Conservation (phyloP, 2,797 vertebrate species). For the Galagoides demidoff region DNA sequence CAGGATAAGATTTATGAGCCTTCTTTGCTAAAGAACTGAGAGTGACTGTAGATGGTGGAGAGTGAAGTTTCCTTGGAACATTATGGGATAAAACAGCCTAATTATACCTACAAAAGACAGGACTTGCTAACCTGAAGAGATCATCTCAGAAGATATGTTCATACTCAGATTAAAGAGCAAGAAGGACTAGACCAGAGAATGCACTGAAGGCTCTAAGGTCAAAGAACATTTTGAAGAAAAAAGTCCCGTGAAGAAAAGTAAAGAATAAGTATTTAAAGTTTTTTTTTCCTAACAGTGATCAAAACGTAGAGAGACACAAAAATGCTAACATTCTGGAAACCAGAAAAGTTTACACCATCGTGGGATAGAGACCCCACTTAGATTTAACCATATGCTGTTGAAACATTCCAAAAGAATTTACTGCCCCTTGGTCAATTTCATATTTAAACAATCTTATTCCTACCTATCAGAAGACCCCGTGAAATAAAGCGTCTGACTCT, state of each 20-base stretch:
- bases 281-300: not conserved
- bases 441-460: not conserved
- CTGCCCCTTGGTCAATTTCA: not conserved
- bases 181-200: not conserved
- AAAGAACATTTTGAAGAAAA: constrained; percentile 5
- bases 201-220: not conserved
- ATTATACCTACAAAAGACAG: not conserved
- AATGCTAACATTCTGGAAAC: not conserved
- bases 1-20: not conserved
- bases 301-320: not conserved
- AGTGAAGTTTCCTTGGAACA: constrained; percentile 16
- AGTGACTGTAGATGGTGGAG: not conserved
- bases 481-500: not conserved
- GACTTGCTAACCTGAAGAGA: not conserved
- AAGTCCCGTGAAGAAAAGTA: not conserved
- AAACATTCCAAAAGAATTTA: not conserved
- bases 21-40: not conserved
- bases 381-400: too few relatives aligned
- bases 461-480: not conserved
- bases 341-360: not conserved
- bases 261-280: not conserved
- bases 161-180: not conserved
- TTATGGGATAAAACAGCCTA: not conserved
- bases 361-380: not conserved
- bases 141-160: not conserved